phyloP scores from a whole-genome alignment of 1,140 invertebrate species.

The Rhagoletis zephyria region DNA sequence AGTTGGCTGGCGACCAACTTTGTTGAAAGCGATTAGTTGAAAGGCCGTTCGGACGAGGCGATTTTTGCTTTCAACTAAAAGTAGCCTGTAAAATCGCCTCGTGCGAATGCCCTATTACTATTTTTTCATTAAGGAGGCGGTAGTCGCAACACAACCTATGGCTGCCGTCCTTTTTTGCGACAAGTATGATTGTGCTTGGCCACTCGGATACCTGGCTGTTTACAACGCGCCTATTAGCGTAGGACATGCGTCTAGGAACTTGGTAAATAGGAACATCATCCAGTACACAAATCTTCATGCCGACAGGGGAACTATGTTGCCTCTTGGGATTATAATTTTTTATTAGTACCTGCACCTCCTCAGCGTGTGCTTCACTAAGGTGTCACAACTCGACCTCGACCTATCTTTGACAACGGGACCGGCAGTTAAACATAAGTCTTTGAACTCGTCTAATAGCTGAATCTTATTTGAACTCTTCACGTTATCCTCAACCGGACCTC shows the following conservation, averaged over 20 bases:
- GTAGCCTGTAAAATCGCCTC: too few relatives aligned
- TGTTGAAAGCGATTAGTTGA: too few relatives aligned
- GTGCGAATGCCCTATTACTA: background rate
- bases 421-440: background rate
- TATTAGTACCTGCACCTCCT: constrained; percentile 5
- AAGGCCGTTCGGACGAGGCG: too few relatives aligned
- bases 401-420: background rate
- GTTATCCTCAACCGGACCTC: background rate
- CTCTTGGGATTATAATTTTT: background rate
- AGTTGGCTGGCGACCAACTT: too few relatives aligned
- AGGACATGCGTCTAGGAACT: too few relatives aligned
- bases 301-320: constrained; percentile 50
- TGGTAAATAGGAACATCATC: constrained; percentile 58
- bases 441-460: constrained; percentile 17
- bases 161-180: constrained; percentile 43
- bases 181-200: constrained; percentile 54
- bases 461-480: background rate
- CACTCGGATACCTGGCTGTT: constrained; percentile 57
- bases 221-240: too few relatives aligned
- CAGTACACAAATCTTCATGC: constrained; percentile 59
- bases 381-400: background rate
- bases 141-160: constrained; percentile 54
- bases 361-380: background rate
- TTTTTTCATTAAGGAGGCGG: constrained; percentile 53
- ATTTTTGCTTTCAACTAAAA: too few relatives aligned